Percentiles rank a stretch among this genome's conserved stretches.
Conservation (phyloP, 2,888 invertebrate genomes). For the Empis livida region DNA sequence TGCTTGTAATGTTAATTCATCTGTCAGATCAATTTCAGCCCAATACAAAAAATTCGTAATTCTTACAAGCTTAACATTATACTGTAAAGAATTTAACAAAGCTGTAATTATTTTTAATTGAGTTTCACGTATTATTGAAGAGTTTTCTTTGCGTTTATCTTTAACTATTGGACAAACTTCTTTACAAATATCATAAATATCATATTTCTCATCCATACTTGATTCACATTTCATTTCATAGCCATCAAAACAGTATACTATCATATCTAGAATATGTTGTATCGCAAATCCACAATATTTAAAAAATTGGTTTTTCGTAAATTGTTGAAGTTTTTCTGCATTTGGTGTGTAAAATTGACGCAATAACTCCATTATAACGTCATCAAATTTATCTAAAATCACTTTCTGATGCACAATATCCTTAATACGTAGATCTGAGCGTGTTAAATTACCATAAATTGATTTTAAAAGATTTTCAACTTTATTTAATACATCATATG, state of each 20-base stretch:
- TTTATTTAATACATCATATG: slow-evolving; percentile 21
- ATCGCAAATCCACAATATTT: slow-evolving; percentile 22
- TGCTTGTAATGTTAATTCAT: slow-evolving; percentile 20
- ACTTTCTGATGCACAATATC: slow-evolving; percentile 21
- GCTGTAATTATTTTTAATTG: slow-evolving; percentile 21
- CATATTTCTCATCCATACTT: slow-evolving; percentile 11
- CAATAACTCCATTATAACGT: slow-evolving; percentile 21
- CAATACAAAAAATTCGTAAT: slow-evolving; percentile 24
- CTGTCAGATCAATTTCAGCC: slow-evolving; percentile 23
- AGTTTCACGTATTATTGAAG: slow-evolving; percentile 15
- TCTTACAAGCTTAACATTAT: slow-evolving; percentile 22
- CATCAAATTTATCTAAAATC: slow-evolving; percentile 20
- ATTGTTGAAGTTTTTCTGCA: slow-evolving; percentile 20
- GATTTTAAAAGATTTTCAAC: slow-evolving; percentile 19
- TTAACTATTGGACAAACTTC: slow-evolving; percentile 7
- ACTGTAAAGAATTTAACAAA: slow-evolving; percentile 22
- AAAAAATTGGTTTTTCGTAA: slow-evolving; percentile 17
- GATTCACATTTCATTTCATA: slow-evolving; percentile 16
- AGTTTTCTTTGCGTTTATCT: neutral
- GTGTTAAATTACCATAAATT: slow-evolving; percentile 20
- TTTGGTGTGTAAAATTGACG: slow-evolving; percentile 25
- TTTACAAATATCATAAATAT: slow-evolving; percentile 20
- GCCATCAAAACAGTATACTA: slow-evolving; percentile 19
- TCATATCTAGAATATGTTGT: slow-evolving; percentile 20
- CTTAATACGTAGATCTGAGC: slow-evolving; percentile 18